Conservation (phyloP, 2,888 invertebrate genomes). For the Macrosoma leucophasiata region DNA sequence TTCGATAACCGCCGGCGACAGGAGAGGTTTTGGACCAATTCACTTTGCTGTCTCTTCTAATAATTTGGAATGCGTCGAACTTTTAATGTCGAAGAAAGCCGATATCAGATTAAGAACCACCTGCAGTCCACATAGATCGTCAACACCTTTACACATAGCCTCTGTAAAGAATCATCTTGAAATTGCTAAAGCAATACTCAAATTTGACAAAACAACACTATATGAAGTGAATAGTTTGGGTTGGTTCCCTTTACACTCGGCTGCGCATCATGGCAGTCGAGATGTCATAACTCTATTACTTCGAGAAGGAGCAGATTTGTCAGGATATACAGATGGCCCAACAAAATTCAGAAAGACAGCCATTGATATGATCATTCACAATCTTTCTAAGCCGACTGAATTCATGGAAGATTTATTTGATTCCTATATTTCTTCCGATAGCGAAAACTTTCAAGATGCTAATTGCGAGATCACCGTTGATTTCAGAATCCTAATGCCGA, state of each 20-base stretch:
- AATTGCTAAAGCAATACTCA: slow-evolving; percentile 50
- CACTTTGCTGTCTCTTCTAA: slow-evolving; percentile 76
- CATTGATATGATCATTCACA: slow-evolving; percentile 69
- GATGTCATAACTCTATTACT: slow-evolving; percentile 67
- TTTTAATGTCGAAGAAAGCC: slow-evolving; percentile 58
- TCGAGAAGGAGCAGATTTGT: slow-evolving; percentile 63
- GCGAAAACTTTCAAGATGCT: slow-evolving; percentile 49
- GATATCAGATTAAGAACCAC: slow-evolving; percentile 61
- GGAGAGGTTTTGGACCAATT: slow-evolving; percentile 64
- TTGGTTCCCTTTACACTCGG: slow-evolving; percentile 61
- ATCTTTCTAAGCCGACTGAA: slow-evolving; percentile 68
- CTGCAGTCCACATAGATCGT: slow-evolving; percentile 50
- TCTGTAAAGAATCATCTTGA: slow-evolving; percentile 53
- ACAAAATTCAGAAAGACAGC: slow-evolving; percentile 59
- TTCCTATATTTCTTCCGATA: slow-evolving; percentile 64
- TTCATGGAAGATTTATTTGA: slow-evolving; percentile 72
- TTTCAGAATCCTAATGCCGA: slow-evolving; percentile 66
- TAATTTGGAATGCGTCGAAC: slow-evolving; percentile 54
- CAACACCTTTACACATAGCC: slow-evolving; percentile 67
- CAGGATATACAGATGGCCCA: slow-evolving; percentile 53
- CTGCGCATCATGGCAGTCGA: slow-evolving; percentile 75
- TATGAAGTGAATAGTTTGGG: slow-evolving; percentile 56
- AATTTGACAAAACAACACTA: slow-evolving; percentile 53
- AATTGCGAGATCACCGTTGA: slow-evolving; percentile 67
- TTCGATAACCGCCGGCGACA: slow-evolving; percentile 46